Base-by-base conservation (phyloP, 2,113 vertebrate genomes). In the Platysternon megacephalum region DNA sequence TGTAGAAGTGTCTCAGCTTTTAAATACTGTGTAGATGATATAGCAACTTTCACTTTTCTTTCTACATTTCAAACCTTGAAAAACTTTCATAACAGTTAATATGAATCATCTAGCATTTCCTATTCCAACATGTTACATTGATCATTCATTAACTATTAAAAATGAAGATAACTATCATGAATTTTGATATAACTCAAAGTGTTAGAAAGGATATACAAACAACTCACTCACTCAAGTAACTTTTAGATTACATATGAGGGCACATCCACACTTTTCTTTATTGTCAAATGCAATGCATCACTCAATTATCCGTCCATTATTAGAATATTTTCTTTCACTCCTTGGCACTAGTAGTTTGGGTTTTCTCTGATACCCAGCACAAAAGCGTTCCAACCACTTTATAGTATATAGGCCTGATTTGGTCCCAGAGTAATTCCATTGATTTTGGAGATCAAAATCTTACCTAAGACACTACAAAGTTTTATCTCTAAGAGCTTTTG, bases 191-290 rank as follows among this genome's bases (percentile, higher is more conserved):
- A 76, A 78, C 90, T 93, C 79, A 76, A 96, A 96, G 84, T 84
- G 96, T 97, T 95, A 97, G 95, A 94, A 98, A 96, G 91, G 91
- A 92, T 4, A n/a, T 68, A 91, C 97, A 97, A 97, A 97, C 95
- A 97, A 93, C 96, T 97, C 95, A 92, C 86, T 97, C 46, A 3
- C 11, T 97, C 96, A 93, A 93, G 93, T 94, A 97, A 97, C 97
- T 97, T 98, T 96, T 83, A 96, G 91, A 93, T 95, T 94, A 95
- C 95, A 93, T 94, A 84, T 88, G 87, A 97, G 56, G 89, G 87
- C 87, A 84, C 5, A 55, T 72, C 35, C 65, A 48, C 80, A 86
- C 65, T 95, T 95, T 86, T 86, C 76, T 96, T 96, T 89, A 86
- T 85, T 89, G 90, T 95, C 94, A 91, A 42, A 84, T 88, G 85